Evolutionary conservation across 2,888 invertebrate genomes (phyloP).

Genomic region (Trichogramma evanescens): DNA sequence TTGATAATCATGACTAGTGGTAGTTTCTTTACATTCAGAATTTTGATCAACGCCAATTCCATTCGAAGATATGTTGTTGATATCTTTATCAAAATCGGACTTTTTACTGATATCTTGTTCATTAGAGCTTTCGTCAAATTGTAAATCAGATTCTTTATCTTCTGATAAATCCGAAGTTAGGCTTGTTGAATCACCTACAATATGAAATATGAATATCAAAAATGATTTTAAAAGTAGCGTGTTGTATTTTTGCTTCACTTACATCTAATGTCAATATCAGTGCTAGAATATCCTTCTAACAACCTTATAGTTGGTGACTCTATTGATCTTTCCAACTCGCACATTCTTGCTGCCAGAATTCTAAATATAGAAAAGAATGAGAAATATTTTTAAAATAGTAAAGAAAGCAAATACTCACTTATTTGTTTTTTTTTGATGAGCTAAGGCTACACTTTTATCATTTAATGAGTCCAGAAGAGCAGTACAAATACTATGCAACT

Average conservation of each 20-base stretch:
- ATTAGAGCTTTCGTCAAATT: conserved; percentile 15
- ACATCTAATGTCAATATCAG: conserved; percentile 48
- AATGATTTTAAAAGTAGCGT: background rate
- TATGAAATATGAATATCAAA: background rate
- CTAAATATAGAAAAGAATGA: conserved; percentile 47
- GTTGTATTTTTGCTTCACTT: conserved; percentile 8
- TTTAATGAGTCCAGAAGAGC: conserved; percentile 77
- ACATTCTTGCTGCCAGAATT: conserved; percentile 71
- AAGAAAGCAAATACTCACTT: conserved; percentile 30
- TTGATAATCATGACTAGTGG: conserved; percentile 3
- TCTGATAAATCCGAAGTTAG: conserved; percentile 20
- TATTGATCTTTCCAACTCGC: conserved; percentile 73
- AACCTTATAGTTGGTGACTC: conserved; percentile 64
- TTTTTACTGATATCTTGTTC: conserved; percentile 10
- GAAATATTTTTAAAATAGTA: background rate
- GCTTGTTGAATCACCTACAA: conserved; percentile 19
- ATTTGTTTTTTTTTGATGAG: conserved; percentile 81
- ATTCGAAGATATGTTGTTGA: background rate
- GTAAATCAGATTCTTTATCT: conserved; percentile 17
- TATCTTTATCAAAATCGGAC: background rate
- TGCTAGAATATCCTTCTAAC: conserved; percentile 56
- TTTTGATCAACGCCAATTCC: conserved; percentile 19
- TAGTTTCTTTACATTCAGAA: conserved; percentile 17
- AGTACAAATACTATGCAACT: conserved; percentile 69
- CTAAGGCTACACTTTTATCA: conserved; percentile 76